These are phyloP conservation scores for Rhyacophila evoluta DNA, from an alignment of 2,888 invertebrate species.

Conservation along the genomic window DNA sequence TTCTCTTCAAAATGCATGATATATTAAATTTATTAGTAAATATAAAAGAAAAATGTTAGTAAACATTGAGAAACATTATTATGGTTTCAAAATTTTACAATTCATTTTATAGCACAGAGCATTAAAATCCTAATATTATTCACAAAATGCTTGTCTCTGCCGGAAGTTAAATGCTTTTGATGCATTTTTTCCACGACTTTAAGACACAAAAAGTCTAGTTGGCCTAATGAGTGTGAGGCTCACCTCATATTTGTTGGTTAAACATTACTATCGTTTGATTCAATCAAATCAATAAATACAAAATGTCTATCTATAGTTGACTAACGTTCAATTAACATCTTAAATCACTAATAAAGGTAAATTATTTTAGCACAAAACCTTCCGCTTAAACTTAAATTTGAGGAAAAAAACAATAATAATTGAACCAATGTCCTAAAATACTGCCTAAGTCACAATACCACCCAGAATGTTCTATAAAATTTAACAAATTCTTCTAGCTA, in stretches of 20 bases:
- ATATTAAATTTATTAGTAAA: not conserved
- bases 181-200: too few species aligned
- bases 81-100: not conserved
- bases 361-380: constrained; percentile 22
- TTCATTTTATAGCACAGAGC: not conserved
- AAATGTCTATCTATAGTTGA: not conserved
- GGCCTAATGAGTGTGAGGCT: too few species aligned
- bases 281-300: not conserved
- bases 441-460: constrained; percentile 17
- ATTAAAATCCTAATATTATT: not conserved
- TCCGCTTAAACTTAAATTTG: constrained; percentile 5
- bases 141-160: too few species aligned
- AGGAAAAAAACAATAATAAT: constrained; percentile 8
- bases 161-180: too few species aligned
- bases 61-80: not conserved
- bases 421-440: not conserved
- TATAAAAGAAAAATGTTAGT: not conserved
- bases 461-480: not conserved
- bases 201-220: too few species aligned
- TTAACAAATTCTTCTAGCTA: constrained; percentile 13
- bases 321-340: constrained; percentile 1
- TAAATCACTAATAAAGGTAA: not conserved
- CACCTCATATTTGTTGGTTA: not conserved
- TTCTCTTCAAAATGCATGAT: not conserved
- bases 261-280: not conserved